These are phyloP conservation scores for Scolopax bukidnonensis DNA, from an alignment of 2,797 vertebrate species.

Conservation along the genomic window DNA sequence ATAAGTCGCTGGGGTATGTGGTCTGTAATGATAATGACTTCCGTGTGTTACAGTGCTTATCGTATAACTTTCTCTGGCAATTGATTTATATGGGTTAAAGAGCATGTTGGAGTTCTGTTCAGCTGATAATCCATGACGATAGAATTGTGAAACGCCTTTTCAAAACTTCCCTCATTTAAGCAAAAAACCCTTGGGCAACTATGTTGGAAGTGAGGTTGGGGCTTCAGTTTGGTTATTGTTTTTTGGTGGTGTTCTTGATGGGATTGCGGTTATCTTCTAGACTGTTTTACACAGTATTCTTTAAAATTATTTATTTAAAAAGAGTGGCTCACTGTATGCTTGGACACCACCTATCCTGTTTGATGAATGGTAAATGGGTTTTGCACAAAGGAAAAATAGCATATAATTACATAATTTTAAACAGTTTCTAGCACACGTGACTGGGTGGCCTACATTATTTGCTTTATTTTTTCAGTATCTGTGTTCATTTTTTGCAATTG, in stretches of 20 bases:
- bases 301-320: not conserved
- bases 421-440: not conserved
- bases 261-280: not conserved
- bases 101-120: not conserved
- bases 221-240: not conserved
- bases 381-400: not conserved
- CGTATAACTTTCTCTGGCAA: not conserved
- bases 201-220: not conserved
- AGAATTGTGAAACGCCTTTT: not conserved
- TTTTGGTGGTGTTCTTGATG: not conserved
- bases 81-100: not conserved
- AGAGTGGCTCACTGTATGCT: not conserved
- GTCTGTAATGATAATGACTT: not conserved
- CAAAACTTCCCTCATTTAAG: not conserved
- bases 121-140: not conserved
- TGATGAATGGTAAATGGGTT: not conserved
- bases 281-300: not conserved
- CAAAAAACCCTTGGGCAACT: not conserved
- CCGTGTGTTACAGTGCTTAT: not conserved
- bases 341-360: not conserved
- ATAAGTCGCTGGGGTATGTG: not conserved
- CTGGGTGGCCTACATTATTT: not conserved
- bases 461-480: not conserved
- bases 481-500: not conserved
- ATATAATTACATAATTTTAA: constrained; percentile 1